Base-by-base conservation (phyloP, 1,140 invertebrate species). In the Branchinecta lynchi region DNA sequence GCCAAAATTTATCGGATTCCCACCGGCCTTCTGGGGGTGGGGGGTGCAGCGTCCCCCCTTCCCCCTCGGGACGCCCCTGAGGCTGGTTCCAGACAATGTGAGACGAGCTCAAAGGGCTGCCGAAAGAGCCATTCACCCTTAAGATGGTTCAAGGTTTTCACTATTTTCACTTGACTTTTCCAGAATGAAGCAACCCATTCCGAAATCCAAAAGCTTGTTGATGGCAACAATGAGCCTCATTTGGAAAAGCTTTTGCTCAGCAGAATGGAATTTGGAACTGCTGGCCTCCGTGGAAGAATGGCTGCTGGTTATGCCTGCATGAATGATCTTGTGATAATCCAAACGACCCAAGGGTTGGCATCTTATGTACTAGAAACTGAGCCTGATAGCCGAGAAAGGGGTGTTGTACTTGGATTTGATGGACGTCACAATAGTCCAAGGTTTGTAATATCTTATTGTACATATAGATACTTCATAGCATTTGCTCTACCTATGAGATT, bases 281-380 rank as follows among this genome's bases (percentile, higher is more conserved):
- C 93, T 3, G 93, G 96, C 3, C 80, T 99, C 8, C 82, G 97
- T 71, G 91, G 90, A 0, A 80, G 81, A 71, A 98, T 99, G 95
- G 89, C 86, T 17, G 86, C 92, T 51, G 97, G 96, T 0, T 97
- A 89, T 76, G 85, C 84, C 74, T 87, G 87, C 69, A 95, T 99
- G 89, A 99, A 99, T 81, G 95, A 99, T 80, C 82, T 99, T 43
- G 95, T 98, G 0, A 88, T 99, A 44, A 85, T 99, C 66, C 97
- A 99, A 81, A 93, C 96, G 20, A 87, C 88, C 7, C 95, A 98
- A 84, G 96, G 96, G 7, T 78, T 99, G 66, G 85, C 86, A 45
- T 84, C 87, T 69, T 93, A 96, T 79, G 75, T 97, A 43, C 77
- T 85, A 70, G 78, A 84, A 67, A 77, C 77, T 67, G 79, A 84